These are phyloP conservation scores for Pachymerium ferrugineum DNA, from an alignment of 2,888 invertebrate species.

Conservation along the genomic window DNA sequence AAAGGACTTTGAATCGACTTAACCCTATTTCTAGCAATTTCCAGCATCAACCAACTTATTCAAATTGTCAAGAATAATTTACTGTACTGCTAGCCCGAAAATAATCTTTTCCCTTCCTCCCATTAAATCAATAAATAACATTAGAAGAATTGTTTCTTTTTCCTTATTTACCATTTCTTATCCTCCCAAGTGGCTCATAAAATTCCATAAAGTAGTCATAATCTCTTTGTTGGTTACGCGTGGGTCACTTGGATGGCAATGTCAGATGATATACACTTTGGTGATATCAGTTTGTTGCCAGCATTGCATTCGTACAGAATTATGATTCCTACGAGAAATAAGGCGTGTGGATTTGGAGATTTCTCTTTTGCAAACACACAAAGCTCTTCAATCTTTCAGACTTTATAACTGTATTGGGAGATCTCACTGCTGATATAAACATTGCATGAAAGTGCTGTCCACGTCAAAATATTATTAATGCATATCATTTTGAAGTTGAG, in stretches of 20 bases:
- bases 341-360: not conserved
- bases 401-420: not conserved
- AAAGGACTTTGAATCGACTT: too few species aligned
- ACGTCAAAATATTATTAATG: not conserved
- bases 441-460: not conserved
- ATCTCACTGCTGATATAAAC: too few species aligned
- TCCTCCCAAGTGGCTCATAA: not conserved
- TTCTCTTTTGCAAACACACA: not conserved
- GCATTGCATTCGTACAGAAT: not conserved
- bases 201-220: not conserved
- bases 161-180: not conserved
- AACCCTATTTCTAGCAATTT: too few species aligned
- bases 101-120: too few species aligned
- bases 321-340: not conserved
- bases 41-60: too few species aligned
- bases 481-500: too few species aligned
- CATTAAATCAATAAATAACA: not conserved
- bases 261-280: not conserved
- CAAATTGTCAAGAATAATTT: too few species aligned
- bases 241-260: not conserved
- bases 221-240: not conserved
- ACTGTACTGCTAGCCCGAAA: too few species aligned
- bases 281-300: not conserved
- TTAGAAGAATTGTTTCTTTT: not conserved
- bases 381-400: not conserved